These are phyloP conservation scores for Copidosoma aretas DNA, from an alignment of 2,888 invertebrate genomes.

Conservation along the genomic window DNA sequence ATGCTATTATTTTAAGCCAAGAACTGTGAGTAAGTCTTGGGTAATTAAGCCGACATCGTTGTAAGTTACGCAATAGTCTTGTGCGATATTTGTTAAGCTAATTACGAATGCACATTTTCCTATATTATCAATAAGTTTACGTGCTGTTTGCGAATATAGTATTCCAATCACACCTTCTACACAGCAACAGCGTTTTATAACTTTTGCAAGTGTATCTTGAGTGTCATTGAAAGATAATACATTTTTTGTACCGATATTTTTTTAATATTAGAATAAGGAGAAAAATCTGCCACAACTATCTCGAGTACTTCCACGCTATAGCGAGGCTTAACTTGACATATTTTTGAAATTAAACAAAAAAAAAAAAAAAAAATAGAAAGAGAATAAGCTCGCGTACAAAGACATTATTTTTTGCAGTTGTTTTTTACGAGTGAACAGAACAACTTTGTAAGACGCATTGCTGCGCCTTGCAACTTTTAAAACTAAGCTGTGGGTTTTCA, in stretches of 20 bases:
- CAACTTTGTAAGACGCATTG: constrained; percentile 1
- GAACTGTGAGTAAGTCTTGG: neutral
- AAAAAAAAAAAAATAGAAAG: constrained; percentile 1
- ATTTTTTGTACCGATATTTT: constrained; percentile 20
- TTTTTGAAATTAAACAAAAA: neutral
- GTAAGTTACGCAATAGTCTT: constrained; percentile 9
- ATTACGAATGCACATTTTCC: constrained; percentile 15
- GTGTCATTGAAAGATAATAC: neutral
- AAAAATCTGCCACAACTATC: constrained; percentile 15
- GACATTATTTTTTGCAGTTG: constrained; percentile 25
- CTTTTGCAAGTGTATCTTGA: neutral
- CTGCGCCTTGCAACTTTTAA: constrained; percentile 5
- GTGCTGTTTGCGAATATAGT: neutral
- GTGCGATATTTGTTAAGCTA: constrained; percentile 14
- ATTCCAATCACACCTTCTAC: neutral
- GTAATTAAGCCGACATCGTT: neutral
- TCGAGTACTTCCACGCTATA: constrained; percentile 21
- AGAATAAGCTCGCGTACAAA: constrained; percentile 15
- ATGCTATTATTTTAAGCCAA: constrained; percentile 13
- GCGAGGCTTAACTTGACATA: constrained; percentile 9
- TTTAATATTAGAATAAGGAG: constrained; percentile 23
- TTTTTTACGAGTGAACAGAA: constrained; percentile 20
- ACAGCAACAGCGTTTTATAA: neutral
- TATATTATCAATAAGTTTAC: constrained; percentile 5
- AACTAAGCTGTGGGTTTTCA: constrained; percentile 7